phyloP scores from a whole-genome alignment of 2,113 vertebrate species.

The Grallaria varia region DNA sequence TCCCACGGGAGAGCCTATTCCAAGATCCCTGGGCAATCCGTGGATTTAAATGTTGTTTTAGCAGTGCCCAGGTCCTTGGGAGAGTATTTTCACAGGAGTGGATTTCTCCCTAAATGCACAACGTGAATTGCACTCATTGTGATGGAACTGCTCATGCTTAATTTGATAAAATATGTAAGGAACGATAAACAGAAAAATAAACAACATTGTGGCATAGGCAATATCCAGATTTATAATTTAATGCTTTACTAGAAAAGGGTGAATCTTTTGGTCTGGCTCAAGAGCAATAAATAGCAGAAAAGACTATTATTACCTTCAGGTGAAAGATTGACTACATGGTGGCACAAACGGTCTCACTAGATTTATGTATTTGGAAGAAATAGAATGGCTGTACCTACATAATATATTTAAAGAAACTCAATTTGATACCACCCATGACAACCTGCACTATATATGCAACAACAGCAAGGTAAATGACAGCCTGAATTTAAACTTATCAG shows the following conservation, averaged over 20 bases:
- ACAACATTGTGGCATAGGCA: not conserved
- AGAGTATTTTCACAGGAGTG: not conserved
- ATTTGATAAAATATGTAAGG: not conserved
- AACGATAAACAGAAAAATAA: not conserved
- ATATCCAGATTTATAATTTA: not conserved
- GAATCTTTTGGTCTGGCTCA: slow-evolving; percentile 6
- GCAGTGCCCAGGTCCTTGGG: not conserved
- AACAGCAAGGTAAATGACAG: slow-evolving; percentile 12
- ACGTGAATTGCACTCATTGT: not conserved
- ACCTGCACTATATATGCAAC: not conserved
- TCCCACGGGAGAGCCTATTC: not conserved
- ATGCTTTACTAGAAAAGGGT: not conserved
- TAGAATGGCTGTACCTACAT: not conserved
- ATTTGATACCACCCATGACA: not conserved
- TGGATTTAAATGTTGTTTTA: not conserved
- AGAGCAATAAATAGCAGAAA: not conserved
- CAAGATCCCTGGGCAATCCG: not conserved
- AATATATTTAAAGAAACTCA: not conserved
- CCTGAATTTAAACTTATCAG: slow-evolving; percentile 36
- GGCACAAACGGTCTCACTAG: not conserved
- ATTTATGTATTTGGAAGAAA: slow-evolving; percentile 18
- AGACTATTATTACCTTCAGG: not conserved
- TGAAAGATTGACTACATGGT: not conserved
- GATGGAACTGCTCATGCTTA: not conserved
- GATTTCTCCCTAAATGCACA: not conserved